Evolutionary conservation across 2,797 vertebrate genomes (phyloP).

Genomic region (Lateolabrax maculatus): DNA sequence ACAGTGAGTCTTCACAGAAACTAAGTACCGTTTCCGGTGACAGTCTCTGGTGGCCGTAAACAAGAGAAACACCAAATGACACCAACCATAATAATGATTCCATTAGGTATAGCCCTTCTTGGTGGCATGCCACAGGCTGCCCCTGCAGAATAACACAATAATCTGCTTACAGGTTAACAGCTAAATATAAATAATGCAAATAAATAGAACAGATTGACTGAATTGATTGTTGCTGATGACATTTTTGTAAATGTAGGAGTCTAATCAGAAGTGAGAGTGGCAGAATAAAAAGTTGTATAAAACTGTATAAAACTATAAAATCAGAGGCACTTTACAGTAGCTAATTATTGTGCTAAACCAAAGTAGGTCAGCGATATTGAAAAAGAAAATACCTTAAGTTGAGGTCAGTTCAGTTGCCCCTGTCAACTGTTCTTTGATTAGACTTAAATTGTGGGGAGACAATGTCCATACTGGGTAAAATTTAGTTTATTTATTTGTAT

Average conservation of each 20-base stretch:
- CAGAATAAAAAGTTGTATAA: constrained; percentile 5
- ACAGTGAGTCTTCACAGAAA: background rate
- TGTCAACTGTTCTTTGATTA: background rate
- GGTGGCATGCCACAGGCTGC: background rate
- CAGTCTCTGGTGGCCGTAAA: constrained; percentile 3
- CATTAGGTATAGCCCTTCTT: background rate
- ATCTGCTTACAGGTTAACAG: background rate
- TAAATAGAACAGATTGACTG: background rate
- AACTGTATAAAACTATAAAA: constrained; percentile 22
- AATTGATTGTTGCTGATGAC: background rate
- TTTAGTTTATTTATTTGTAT: too few relatives aligned
- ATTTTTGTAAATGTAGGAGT: background rate
- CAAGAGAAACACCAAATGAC: background rate
- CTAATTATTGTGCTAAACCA: constrained; percentile 34
- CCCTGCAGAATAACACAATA: constrained; percentile 5
- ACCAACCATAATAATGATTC: background rate
- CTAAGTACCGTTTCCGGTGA: background rate
- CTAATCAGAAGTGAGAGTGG: constrained; percentile 31
- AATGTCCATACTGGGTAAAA: too few relatives aligned
- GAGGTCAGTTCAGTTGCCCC: background rate
- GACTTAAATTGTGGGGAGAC: too few relatives aligned
- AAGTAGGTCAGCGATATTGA: constrained; percentile 41
- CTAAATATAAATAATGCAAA: background rate
- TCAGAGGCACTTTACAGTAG: constrained; percentile 26
- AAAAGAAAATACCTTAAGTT: background rate